These are phyloP conservation scores for Hepsetus odoe DNA, from an alignment of 2,113 vertebrate species.

Conservation along the genomic window DNA sequence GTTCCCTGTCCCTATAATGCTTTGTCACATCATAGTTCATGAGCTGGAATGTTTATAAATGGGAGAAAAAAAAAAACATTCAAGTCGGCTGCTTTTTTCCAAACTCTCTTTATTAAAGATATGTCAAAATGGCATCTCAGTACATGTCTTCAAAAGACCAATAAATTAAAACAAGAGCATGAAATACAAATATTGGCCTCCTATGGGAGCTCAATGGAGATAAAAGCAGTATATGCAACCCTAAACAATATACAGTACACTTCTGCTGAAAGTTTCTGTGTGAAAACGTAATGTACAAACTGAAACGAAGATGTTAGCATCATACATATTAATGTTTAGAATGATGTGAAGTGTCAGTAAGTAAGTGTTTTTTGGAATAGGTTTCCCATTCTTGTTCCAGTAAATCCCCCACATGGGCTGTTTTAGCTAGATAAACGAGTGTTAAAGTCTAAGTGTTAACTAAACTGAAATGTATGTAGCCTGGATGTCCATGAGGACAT, in stretches of 20 bases:
- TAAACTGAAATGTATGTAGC: no score
- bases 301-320: not conserved
- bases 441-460: no score
- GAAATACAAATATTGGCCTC: slow-evolving; percentile 39
- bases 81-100: slow-evolving; percentile 68
- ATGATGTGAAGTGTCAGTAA: not conserved
- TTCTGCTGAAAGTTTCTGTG: not conserved
- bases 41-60: not conserved
- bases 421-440: no score
- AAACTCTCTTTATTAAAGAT: slow-evolving; percentile 80
- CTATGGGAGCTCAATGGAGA: slow-evolving; percentile 3
- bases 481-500: no score
- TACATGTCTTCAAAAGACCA: slow-evolving; percentile 82
- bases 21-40: not conserved
- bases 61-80: not conserved
- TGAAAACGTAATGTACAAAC: not conserved
- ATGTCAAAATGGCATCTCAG: slow-evolving; percentile 74
- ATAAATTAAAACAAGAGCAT: slow-evolving; percentile 80
- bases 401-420: no score
- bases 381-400: no score
- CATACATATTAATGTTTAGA: not conserved
- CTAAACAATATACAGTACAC: not conserved
- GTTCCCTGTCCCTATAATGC: not conserved
- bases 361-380: no score
- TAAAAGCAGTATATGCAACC: slow-evolving; percentile 15